Base-by-base conservation (phyloP, 2,797 vertebrate species). In the Mormyrops boulengeri region DNA sequence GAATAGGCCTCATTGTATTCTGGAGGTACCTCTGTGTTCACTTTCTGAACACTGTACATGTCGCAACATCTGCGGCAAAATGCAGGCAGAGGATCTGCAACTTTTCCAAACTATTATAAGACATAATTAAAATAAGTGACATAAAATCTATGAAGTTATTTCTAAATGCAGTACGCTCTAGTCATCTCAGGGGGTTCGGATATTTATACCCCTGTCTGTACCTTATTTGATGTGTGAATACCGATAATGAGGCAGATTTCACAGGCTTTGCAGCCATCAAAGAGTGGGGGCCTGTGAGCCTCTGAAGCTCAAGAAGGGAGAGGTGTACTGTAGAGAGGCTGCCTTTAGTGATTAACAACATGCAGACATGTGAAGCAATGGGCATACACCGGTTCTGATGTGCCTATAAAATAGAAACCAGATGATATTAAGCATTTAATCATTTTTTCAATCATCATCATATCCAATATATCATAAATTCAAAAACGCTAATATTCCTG, bases 41-140 rank as follows among this genome's bases (percentile, higher is more conserved):
- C 12, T 53, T 26, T 50, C 19, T 19, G 77, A 82, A 38, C 66
- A 73, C 3, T 12, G 66, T 38, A 47, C 77, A 47, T 82, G 77
- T 47, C 2, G 3, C 17, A 19, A 17, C 73, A 80, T 44, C 34
- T 80, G 12, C 11, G 17, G 17, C 73, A 44, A 80, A 41, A 80
- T 80, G 34, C 38, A 80, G 26, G 73, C 73, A 80, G 73, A 41
- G 38, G 73, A 80, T 80, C 14, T 41, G 38, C 38, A 80, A 80
- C 73, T 80, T 77, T 77, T 44, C 14, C 6, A 80, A 80, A 80
- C 73, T 80, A 80, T 80, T 80, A 80, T 80, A 80, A 80, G 50
- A 52, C 44, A 85, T 85, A 50, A 49, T 85, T 85, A 85, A 38
- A 80, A 44, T 80, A 80, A 80, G 84, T 50, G 47, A 26, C 44